phyloP scores from a whole-genome alignment of 30 jellyfish, hydroid and myxozoan genomes.

The Cassiopea andromeda region DNA sequence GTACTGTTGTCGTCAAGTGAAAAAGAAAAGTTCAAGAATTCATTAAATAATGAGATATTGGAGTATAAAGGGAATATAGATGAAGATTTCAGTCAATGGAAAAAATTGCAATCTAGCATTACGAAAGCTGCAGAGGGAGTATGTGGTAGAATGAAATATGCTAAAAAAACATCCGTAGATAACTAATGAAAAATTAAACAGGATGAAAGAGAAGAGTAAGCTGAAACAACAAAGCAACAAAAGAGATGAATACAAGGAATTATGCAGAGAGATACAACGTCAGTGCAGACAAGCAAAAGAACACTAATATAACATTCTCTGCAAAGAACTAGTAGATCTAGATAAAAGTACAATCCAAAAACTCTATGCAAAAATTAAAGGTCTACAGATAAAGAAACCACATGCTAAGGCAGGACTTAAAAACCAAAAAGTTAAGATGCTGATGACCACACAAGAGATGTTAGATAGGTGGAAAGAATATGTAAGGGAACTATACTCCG shows the following conservation, averaged over 20 bases:
- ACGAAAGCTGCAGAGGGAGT: not conserved
- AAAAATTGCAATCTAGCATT: not conserved
- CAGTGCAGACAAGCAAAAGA: conserved; percentile 11
- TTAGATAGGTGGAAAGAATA: conserved; percentile 47
- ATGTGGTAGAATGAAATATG: not conserved
- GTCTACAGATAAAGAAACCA: too few species aligned
- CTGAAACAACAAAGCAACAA: not conserved
- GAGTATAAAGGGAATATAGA: not conserved
- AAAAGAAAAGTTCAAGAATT: not conserved
- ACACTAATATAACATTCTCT: not conserved
- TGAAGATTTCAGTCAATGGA: not conserved
- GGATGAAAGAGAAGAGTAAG: not conserved
- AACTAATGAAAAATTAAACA: not conserved
- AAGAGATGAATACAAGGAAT: not conserved
- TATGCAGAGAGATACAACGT: not conserved
- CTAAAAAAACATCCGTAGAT: not conserved
- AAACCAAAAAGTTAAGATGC: not conserved
- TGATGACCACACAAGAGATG: not conserved
- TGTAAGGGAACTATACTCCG: conserved; percentile 25
- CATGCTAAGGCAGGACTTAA: conserved; percentile 1
- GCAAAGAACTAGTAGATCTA: conserved; percentile 9
- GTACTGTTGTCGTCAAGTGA: not conserved
- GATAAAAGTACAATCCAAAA: not conserved
- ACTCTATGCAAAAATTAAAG: too few species aligned
- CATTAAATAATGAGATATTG: not conserved